A percentile compares a stretch with the other conserved stretches of the same genome.
These are phyloP conservation scores for Athene cunicularia DNA, from an alignment of 2,113 vertebrate genomes.

Conservation along the genomic window DNA sequence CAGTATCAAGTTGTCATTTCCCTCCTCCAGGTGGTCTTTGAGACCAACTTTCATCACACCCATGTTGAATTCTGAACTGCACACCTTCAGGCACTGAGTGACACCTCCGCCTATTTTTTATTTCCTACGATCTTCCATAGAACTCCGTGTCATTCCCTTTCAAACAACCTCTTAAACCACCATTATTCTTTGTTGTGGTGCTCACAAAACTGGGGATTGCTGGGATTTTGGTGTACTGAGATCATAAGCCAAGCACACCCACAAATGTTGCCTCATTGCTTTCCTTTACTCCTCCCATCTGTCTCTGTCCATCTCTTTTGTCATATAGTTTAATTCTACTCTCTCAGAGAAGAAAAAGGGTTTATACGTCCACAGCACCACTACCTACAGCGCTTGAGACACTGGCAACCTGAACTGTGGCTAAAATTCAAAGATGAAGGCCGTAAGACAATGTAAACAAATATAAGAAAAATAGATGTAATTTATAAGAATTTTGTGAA, in stretches of 20 bases:
- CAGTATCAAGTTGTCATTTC: neutral
- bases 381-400: neutral
- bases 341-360: neutral
- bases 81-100: neutral
- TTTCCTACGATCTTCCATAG: neutral
- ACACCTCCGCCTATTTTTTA: neutral
- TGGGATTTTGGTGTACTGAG: neutral
- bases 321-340: neutral
- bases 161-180: neutral
- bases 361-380: neutral
- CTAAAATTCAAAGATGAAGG: neutral
- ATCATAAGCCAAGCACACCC: constrained; percentile 23
- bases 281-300: constrained; percentile 46
- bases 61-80: neutral
- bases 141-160: neutral
- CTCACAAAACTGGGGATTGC: neutral
- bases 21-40: neutral
- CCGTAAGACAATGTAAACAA: neutral
- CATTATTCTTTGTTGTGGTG: neutral
- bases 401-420: neutral
- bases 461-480: neutral
- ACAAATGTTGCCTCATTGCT: constrained; percentile 22
- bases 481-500: neutral
- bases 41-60: neutral
- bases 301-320: constrained; percentile 49